Evolutionary conservation across 2,888 invertebrate genomes (phyloP).

Genomic region (Slavum lentiscoides): DNA sequence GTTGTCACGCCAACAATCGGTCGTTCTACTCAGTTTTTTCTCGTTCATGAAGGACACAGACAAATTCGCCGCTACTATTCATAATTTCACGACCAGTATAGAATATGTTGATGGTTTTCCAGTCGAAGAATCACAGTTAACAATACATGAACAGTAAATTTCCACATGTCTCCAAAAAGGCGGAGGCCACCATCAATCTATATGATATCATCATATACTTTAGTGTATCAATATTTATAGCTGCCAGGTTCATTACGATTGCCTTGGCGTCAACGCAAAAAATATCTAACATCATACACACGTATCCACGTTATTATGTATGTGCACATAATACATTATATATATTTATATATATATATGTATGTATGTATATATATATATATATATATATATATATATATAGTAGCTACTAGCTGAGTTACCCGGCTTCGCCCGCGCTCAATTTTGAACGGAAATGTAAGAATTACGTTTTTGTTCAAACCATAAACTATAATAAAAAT

Average conservation of each 20-base stretch:
- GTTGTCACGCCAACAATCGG: neutral
- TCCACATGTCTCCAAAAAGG: neutral
- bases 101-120: constrained; percentile 19
- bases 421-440: too few species aligned
- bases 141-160: constrained; percentile 4
- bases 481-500: too few species aligned
- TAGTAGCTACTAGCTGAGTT: too few species aligned
- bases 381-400: neutral
- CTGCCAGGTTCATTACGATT: constrained; percentile 27
- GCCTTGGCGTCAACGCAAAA: neutral
- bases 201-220: constrained; percentile 40
- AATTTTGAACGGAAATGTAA: too few species aligned
- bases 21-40: too few species aligned
- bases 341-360: too few species aligned
- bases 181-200: constrained; percentile 22
- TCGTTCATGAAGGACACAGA: too few species aligned
- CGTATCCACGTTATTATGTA: too few species aligned
- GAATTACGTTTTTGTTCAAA: too few species aligned
- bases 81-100: too few species aligned
- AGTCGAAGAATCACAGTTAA: constrained; percentile 34
- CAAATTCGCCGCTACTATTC: too few species aligned
- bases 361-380: neutral
- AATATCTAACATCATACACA: neutral
- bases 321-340: neutral
- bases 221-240: constrained; percentile 30